phyloP scores from a whole-genome alignment of 2,888 invertebrate genomes.

The Hoplodrina ambigua region DNA sequence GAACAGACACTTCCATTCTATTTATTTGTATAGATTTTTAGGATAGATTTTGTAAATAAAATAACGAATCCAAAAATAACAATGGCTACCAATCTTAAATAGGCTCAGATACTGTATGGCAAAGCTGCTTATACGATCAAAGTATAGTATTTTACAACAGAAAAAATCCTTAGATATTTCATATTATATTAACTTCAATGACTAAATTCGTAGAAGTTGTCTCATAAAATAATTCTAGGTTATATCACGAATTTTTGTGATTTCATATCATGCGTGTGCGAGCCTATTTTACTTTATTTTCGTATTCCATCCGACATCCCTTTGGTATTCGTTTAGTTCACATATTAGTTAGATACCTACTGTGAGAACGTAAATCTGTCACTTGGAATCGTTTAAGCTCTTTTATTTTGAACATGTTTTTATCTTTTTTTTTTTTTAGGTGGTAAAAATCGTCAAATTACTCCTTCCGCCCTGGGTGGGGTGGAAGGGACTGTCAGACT shows the following conservation, averaged over 20 bases:
- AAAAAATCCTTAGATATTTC: background rate
- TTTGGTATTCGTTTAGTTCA: background rate
- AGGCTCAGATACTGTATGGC: background rate
- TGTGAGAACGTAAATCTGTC: no score
- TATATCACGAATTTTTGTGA: background rate
- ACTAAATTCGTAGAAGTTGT: conserved; percentile 1
- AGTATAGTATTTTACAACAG: background rate
- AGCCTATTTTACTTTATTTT: background rate
- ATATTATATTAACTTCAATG: background rate
- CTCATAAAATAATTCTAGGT: background rate
- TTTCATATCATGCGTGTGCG: background rate
- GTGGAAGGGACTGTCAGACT: no score
- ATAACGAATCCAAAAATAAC: background rate
- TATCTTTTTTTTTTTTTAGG: no score
- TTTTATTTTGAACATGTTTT: no score
- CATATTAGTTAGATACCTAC: background rate
- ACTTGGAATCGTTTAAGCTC: no score
- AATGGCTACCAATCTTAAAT: background rate
- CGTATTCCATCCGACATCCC: background rate
- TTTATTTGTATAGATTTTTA: no score
- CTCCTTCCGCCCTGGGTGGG: no score
- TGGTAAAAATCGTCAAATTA: no score
- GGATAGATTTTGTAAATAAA: no score
- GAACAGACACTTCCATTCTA: no score
- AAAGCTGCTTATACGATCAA: background rate